Base-by-base conservation (phyloP, 2,797 vertebrate genomes). In the Eremophila alpestris region DNA sequence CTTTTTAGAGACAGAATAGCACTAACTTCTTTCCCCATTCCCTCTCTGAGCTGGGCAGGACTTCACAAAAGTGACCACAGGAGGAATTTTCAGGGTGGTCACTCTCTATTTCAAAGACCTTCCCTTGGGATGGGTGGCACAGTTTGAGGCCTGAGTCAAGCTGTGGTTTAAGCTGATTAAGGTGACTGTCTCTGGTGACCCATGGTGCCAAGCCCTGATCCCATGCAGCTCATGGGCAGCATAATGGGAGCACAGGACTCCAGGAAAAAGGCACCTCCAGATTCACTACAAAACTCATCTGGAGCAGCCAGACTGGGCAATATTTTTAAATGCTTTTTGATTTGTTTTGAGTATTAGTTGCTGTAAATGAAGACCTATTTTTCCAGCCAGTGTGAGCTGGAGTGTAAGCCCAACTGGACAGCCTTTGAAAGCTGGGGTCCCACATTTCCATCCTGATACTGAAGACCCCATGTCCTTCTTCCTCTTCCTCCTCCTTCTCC, bases 31-130 rank as follows among this genome's bases (percentile, higher is more conserved):
- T 85, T 89, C 65, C 45, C 32, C 0, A 2, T 38, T n/a, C n/a
- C n/a, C 56, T 74, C 32, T 78, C 49, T 0, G 0, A 81, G 68
- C 41, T 34, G 52, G 92, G 48, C 67, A 86, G 60, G 40, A 55
- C 29, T 74, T 96, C 69, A 82, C 3, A 10, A 70, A 86, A 91
- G 63, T 38, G 79, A 93, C 89, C 91, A 65, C 95, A 92, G 88
- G 23, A 93, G 64, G 90, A 94, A 94, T 93, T 27, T 90, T 58
- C 54, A 63, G 8, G 10, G 70, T 1, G 0, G 52, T 73, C 69
- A 79, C 86, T 85, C 83, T 88, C 68, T 67, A 43, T 79, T 95
- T 90, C 68, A 55, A 65, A 94, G 83, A 81, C 30, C 30, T 80
- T 93, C 88, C 91, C 87, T 80, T 85, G 92, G 73, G 81, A 46